phyloP scores from a whole-genome alignment of 2,888 invertebrate species.

The Pheosia tremula region DNA sequence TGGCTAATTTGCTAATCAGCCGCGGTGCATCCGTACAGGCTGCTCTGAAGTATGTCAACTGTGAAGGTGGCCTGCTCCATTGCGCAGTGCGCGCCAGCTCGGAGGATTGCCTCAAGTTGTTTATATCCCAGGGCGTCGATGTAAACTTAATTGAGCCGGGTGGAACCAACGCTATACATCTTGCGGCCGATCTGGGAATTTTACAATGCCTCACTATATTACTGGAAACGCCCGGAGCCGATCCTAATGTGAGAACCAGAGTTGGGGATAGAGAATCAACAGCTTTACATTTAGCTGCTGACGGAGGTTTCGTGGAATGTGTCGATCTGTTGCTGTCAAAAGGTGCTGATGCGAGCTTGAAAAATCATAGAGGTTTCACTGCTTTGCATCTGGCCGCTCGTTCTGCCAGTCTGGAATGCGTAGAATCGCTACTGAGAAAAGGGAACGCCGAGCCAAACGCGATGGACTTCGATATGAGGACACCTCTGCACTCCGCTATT shows the following conservation, averaged over 20 bases:
- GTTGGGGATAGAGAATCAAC: slow-evolving; percentile 90
- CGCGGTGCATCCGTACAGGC: slow-evolving; percentile 88
- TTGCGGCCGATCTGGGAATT: slow-evolving; percentile 92
- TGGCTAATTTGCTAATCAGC: slow-evolving; percentile 90
- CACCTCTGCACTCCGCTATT: slow-evolving; percentile 92
- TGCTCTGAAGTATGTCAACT: slow-evolving; percentile 86
- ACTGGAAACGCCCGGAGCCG: slow-evolving; percentile 88
- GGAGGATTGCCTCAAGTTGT: slow-evolving; percentile 90
- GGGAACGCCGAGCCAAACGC: slow-evolving; percentile 91
- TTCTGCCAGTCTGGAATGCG: slow-evolving; percentile 91
- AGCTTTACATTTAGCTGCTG: slow-evolving; percentile 93
- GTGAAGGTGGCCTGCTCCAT: slow-evolving; percentile 92
- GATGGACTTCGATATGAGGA: slow-evolving; percentile 91
- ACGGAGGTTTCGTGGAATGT: slow-evolving; percentile 93
- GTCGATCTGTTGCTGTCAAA: slow-evolving; percentile 89
- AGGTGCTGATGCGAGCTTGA: slow-evolving; percentile 89
- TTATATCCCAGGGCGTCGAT: slow-evolving; percentile 90
- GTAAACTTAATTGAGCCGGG: slow-evolving; percentile 90
- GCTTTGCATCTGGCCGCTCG: slow-evolving; percentile 94
- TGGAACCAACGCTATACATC: slow-evolving; percentile 91
- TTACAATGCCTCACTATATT: slow-evolving; percentile 90
- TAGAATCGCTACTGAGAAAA: slow-evolving; percentile 89
- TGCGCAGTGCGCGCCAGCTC: slow-evolving; percentile 94
- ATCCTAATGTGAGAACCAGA: slow-evolving; percentile 88
- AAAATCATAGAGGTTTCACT: slow-evolving; percentile 92